These are phyloP conservation scores for Euzetes globulus DNA, from an alignment of 2,888 invertebrate species.

Conservation along the genomic window DNA sequence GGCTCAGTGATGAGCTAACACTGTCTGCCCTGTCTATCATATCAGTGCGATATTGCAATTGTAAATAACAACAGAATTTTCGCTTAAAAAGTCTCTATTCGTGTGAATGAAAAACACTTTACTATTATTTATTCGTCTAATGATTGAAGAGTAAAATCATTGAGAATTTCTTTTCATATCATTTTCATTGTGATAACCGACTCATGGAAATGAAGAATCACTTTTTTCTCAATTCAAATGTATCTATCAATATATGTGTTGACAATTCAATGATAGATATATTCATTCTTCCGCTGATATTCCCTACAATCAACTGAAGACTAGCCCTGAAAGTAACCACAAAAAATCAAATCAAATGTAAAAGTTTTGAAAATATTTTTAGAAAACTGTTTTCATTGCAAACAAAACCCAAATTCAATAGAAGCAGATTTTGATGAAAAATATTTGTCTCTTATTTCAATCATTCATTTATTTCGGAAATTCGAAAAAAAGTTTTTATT, in stretches of 20 bases:
- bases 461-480: too few relatives aligned
- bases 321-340: too few relatives aligned
- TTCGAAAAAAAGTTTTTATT: too few relatives aligned
- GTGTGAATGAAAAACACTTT: background rate
- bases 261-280: conserved; percentile 8
- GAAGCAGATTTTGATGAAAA: too few relatives aligned
- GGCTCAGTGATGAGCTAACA: background rate
- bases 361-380: too few relatives aligned
- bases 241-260: background rate
- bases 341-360: too few relatives aligned
- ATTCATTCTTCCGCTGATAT: background rate
- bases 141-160: background rate
- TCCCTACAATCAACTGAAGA: too few relatives aligned
- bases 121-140: background rate
- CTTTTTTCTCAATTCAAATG: background rate
- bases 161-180: background rate
- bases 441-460: too few relatives aligned
- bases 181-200: background rate
- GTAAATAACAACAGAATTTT: background rate
- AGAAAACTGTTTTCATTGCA: too few relatives aligned
- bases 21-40: background rate
- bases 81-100: background rate
- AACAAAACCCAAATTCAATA: too few relatives aligned
- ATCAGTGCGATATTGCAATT: background rate
- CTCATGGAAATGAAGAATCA: background rate